Conservation (phyloP, 2,888 invertebrate species). For the Encarsia formosa region DNA sequence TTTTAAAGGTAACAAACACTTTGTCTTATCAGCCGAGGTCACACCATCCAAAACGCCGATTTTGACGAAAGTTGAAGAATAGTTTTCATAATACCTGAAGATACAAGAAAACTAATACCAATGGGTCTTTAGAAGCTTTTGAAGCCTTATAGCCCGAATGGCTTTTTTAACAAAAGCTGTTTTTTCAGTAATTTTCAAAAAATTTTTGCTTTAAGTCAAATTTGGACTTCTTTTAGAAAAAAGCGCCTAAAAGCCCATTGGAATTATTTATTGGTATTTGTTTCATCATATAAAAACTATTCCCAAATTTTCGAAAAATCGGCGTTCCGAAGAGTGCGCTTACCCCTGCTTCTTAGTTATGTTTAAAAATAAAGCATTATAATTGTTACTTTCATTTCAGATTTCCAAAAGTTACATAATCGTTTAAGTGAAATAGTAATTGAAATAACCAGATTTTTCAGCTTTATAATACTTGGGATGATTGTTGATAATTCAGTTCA, state of each 20-base stretch:
- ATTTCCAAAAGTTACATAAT: neutral
- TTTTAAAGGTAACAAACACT: too few species aligned
- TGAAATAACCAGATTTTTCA: constrained; percentile 1
- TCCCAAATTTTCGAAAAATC: too few species aligned
- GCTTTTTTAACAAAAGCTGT: neutral
- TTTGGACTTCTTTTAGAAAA: neutral
- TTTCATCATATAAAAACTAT: too few species aligned
- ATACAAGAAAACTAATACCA: too few species aligned
- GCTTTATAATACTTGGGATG: neutral
- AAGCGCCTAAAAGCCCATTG: neutral
- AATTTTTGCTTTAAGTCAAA: neutral
- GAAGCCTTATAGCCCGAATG: neutral
- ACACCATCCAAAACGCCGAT: neutral
- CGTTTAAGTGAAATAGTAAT: neutral
- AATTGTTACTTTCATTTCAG: too few species aligned
- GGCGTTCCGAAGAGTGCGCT: too few species aligned
- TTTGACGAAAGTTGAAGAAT: neutral
- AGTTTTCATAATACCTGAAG: neutral
- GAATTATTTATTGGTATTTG: neutral
- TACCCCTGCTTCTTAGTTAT: too few species aligned
- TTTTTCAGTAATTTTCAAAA: neutral
- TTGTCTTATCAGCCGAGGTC: too few species aligned
- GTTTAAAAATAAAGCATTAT: too few species aligned
- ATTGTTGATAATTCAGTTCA: constrained; percentile 6
- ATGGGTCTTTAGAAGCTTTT: too few species aligned